Percentiles rank a stretch among this genome's conserved stretches.
phyloP scores from a whole-genome alignment of 2,888 invertebrate species.

The Arctia plantaginis region DNA sequence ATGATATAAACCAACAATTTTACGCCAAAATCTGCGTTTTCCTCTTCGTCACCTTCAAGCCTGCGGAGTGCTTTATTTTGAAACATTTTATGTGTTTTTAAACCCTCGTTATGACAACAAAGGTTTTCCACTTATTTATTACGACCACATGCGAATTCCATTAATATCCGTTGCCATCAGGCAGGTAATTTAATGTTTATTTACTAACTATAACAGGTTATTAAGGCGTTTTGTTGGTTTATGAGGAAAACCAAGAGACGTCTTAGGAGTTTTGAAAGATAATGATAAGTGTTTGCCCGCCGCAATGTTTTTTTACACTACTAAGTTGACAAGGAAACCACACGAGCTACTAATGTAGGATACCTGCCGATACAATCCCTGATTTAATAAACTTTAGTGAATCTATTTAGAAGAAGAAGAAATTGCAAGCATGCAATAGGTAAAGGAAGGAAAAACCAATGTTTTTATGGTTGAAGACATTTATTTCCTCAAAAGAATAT shows the following conservation, averaged over 20 bases:
- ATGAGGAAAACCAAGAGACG: not conserved
- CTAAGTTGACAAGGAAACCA: not conserved
- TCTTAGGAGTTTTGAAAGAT: not conserved
- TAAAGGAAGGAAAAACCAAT: no score
- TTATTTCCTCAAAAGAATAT: no score
- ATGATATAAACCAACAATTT: slow-evolving; percentile 35
- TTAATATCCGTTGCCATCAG: not conserved
- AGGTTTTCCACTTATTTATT: not conserved
- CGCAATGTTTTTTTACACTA: no score
- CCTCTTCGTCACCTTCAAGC: slow-evolving; percentile 37
- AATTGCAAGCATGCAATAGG: no score
- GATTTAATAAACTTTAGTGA: not conserved
- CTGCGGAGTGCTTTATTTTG: slow-evolving; percentile 15
- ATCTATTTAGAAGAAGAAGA: no score
- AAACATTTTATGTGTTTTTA: slow-evolving; percentile 14
- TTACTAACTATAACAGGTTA: not conserved
- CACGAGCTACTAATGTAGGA: not conserved
- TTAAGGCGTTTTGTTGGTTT: not conserved
- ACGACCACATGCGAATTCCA: not conserved
- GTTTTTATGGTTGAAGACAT: no score
- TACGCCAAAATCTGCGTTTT: slow-evolving; percentile 20
- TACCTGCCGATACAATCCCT: not conserved
- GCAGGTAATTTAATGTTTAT: not conserved
- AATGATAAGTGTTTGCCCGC: not conserved
- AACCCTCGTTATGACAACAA: slow-evolving; percentile 6